These are phyloP conservation scores for Drosophila arizonae DNA, from an alignment of 1,140 invertebrate genomes.

Conservation along the genomic window DNA sequence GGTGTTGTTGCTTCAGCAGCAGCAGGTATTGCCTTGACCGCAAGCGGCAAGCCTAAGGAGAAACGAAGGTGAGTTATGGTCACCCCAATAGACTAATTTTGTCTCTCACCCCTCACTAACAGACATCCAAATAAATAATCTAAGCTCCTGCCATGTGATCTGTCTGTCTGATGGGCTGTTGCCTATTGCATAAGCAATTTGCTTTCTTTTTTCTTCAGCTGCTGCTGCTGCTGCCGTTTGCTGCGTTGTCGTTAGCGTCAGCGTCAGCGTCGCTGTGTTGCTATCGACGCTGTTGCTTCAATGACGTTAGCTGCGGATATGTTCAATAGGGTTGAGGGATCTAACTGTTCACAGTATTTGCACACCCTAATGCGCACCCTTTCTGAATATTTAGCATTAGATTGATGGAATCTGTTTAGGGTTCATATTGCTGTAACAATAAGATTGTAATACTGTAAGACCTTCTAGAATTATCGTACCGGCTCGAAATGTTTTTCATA, in stretches of 20 bases:
- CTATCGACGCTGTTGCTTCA: slow-evolving; percentile 18
- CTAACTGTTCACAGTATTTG: slow-evolving; percentile 1
- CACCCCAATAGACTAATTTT: not conserved
- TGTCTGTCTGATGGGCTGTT: slow-evolving; percentile 31
- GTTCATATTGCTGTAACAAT: not conserved
- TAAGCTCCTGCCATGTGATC: slow-evolving; percentile 40
- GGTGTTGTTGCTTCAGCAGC: slow-evolving; percentile 2
- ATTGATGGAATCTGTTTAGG: not conserved
- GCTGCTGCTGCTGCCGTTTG: slow-evolving; percentile 26
- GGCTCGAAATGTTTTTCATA: no score
- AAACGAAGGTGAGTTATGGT: slow-evolving; percentile 72
- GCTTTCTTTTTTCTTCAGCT: slow-evolving; percentile 64
- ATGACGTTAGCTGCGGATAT: slow-evolving; percentile 23
- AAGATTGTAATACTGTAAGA: no score
- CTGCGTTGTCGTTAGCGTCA: slow-evolving; percentile 14
- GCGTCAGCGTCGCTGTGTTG: slow-evolving; percentile 26
- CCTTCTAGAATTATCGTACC: no score
- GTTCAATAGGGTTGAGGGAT: slow-evolving; percentile 28
- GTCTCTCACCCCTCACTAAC: not conserved
- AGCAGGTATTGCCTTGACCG: slow-evolving; percentile 55
- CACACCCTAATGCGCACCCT: not conserved
- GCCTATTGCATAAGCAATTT: slow-evolving; percentile 68
- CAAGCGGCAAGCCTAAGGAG: slow-evolving; percentile 79
- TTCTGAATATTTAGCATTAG: not conserved
- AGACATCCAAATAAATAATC: slow-evolving; percentile 13